These are phyloP conservation scores for Zaprionus lachaisei DNA, from an alignment of 1,140 invertebrate genomes.

Conservation along the genomic window DNA sequence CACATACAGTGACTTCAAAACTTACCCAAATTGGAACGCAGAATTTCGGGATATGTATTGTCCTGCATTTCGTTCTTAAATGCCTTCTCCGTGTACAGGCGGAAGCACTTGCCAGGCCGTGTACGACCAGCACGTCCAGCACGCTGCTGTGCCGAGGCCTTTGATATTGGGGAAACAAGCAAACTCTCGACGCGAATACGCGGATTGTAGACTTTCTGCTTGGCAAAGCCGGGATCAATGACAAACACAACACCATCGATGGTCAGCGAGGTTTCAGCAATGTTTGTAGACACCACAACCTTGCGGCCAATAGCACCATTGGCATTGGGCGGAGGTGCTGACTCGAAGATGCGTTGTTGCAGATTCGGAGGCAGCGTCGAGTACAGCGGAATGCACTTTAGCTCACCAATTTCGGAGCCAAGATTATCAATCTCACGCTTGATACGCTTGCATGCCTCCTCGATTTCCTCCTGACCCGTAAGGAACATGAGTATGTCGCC, in stretches of 20 bases:
- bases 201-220: constrained; percentile 99
- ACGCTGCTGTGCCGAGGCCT: constrained; percentile 99
- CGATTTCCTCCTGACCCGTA: constrained; percentile 98
- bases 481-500: constrained; percentile 97
- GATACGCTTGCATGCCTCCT: constrained; percentile 99
- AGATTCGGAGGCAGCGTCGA: constrained; percentile 98
- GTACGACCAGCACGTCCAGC: constrained; percentile 99
- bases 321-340: constrained; percentile 95
- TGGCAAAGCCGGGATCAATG: constrained; percentile 99
- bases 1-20: background rate
- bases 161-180: constrained; percentile 99
- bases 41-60: constrained; percentile 99
- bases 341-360: constrained; percentile 99
- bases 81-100: constrained; percentile 99
- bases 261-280: constrained; percentile 99
- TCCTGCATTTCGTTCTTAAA: constrained; percentile 99
- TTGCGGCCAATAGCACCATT: constrained; percentile 98
- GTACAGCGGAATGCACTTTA: constrained; percentile 99
- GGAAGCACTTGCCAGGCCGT: constrained; percentile 98
- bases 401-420: constrained; percentile 97
- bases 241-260: constrained; percentile 99
- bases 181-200: constrained; percentile 98
- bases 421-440: constrained; percentile 98
- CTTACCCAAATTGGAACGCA: constrained; percentile 86
- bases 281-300: constrained; percentile 99